A percentile compares a stretch with the other conserved stretches of the same genome.
phyloP scores from a whole-genome alignment of 2,797 vertebrate genomes.

The Natrix natrix region DNA sequence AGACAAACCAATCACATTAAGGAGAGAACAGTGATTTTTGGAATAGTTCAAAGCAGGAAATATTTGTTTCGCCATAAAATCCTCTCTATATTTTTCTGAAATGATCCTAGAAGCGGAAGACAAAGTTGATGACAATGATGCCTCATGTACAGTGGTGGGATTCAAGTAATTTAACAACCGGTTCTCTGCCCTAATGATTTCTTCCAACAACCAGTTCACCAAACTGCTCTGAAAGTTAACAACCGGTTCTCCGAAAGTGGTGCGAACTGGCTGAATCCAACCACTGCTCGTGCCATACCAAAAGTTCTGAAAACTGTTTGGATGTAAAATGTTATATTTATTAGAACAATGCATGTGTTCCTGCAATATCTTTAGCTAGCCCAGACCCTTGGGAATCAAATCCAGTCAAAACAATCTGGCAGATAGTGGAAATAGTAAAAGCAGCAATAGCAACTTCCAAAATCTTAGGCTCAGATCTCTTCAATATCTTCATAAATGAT shows the following conservation, averaged over 20 bases:
- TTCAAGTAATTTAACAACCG: too few species aligned
- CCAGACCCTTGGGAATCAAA: neutral
- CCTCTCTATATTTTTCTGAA: neutral
- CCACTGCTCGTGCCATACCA: neutral
- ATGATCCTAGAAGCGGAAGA: neutral
- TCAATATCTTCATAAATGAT: neutral
- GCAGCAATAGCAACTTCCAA: neutral
- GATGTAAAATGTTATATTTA: neutral
- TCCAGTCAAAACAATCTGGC: neutral
- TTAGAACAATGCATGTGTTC: neutral
- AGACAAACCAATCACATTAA: neutral
- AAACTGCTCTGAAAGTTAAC: too few species aligned
- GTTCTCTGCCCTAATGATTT: too few species aligned
- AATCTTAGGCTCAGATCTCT: neutral
- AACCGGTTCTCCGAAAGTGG: too few species aligned
- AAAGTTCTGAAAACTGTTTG: neutral
- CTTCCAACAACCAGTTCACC: too few species aligned
- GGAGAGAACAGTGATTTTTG: neutral
- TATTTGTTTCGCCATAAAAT: neutral
- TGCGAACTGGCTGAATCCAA: too few species aligned
- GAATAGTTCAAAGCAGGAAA: neutral
- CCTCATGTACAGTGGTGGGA: neutral
- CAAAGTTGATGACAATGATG: neutral
- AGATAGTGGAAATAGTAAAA: neutral
- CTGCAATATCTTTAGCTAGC: neutral